These are phyloP conservation scores for Coptodon bakossiorum DNA, from an alignment of 2,113 vertebrate genomes.

Conservation along the genomic window DNA sequence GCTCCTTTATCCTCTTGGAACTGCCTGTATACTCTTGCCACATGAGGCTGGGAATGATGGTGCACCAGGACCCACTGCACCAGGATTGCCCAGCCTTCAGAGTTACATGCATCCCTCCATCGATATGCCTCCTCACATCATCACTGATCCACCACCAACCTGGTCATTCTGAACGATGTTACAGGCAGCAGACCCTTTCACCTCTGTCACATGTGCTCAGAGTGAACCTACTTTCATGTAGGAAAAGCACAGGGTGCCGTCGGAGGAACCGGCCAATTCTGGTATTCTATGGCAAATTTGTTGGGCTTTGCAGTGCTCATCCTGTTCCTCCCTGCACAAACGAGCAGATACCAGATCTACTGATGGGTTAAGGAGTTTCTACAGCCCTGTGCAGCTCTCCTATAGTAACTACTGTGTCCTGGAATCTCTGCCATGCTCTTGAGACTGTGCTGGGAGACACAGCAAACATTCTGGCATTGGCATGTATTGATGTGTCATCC, in stretches of 20 bases:
- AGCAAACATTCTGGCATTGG: neutral
- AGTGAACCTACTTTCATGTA: neutral
- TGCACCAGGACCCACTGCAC: neutral
- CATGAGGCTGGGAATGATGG: neutral
- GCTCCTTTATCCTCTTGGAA: neutral
- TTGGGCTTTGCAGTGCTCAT: neutral
- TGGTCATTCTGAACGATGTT: neutral
- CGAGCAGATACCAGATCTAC: neutral
- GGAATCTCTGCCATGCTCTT: neutral
- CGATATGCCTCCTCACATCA: neutral
- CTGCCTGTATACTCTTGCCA: neutral
- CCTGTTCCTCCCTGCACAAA: neutral
- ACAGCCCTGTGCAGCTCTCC: fast-evolving
- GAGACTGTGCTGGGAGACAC: neutral
- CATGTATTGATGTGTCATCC: neutral
- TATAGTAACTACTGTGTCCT: neutral
- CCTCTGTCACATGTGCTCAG: neutral
- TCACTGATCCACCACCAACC: neutral
- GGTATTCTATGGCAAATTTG: neutral
- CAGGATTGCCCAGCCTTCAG: neutral
- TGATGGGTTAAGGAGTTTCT: neutral
- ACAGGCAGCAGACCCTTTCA: neutral
- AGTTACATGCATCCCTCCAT: neutral
- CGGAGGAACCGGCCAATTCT: neutral
- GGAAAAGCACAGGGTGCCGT: neutral